Evolutionary conservation across 2,113 vertebrate genomes (phyloP).

Genomic region (Pseudorasbora parva): DNA sequence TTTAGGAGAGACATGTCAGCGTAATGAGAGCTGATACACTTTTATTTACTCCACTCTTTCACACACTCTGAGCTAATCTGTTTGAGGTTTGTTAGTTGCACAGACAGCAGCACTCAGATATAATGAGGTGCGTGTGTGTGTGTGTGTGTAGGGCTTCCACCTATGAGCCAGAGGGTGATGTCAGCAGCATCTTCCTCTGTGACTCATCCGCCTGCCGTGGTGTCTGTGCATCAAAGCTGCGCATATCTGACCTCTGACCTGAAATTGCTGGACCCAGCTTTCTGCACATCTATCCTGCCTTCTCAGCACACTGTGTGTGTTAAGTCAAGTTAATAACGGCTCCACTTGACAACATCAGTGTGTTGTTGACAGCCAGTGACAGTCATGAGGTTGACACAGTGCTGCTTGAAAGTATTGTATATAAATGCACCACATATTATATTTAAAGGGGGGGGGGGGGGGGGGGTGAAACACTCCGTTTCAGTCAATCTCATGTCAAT

Average conservation of each 20-base stretch:
- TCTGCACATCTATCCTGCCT: slow-evolving; percentile 7
- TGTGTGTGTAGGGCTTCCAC: background rate
- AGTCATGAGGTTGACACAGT: background rate
- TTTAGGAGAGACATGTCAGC: background rate
- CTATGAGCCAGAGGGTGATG: background rate
- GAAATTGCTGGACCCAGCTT: background rate
- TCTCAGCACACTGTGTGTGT: background rate
- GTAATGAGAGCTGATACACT: slow-evolving; percentile 15
- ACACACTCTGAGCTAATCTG: slow-evolving; percentile 29
- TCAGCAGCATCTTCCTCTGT: background rate
- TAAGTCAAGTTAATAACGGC: background rate
- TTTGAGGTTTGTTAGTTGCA: slow-evolving; percentile 42
- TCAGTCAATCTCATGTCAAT: too few species aligned
- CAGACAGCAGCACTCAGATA: slow-evolving; percentile 14
- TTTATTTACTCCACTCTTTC: slow-evolving; percentile 29
- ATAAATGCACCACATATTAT: too few species aligned
- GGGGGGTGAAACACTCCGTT: too few species aligned
- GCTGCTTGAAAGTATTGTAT: too few species aligned
- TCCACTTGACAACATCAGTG: background rate
- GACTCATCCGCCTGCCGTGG: background rate
- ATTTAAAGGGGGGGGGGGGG: too few species aligned
- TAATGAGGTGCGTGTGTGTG: slow-evolving; percentile 24
- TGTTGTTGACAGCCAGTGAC: background rate
- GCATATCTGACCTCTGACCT: slow-evolving; percentile 28
- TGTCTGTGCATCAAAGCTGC: slow-evolving; percentile 17